Percentiles rank a stretch among this genome's conserved stretches.
Conservation (phyloP, 2,113 vertebrate species). For the Oxyruncus cristatus region DNA sequence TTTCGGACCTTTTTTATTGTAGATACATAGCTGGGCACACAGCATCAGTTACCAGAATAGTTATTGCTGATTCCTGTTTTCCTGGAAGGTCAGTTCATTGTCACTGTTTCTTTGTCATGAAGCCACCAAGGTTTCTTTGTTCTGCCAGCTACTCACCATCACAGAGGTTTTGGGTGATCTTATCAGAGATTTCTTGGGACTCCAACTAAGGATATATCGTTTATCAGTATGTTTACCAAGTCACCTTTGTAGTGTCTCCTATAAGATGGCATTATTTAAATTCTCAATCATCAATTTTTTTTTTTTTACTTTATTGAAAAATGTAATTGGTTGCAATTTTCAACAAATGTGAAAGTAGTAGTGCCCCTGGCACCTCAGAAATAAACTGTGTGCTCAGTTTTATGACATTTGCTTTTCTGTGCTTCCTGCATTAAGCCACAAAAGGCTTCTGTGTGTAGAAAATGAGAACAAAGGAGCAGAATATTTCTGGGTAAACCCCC, state of each 20-base stretch:
- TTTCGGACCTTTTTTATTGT: neutral
- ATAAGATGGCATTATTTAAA: neutral
- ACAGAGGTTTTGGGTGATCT: neutral
- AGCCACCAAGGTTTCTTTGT: neutral
- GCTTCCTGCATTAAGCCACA: fast-evolving
- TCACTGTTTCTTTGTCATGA: neutral
- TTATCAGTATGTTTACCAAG: neutral
- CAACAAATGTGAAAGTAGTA: neutral
- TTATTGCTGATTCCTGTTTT: neutral
- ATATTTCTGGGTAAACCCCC: fast-evolving
- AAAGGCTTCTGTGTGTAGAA: neutral
- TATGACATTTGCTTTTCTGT: neutral
- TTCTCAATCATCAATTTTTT: neutral
- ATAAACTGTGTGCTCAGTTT: neutral
- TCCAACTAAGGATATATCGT: neutral
- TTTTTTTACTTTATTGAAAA: neutral
- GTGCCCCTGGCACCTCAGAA: neutral
- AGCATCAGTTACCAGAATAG: neutral
- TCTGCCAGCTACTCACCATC: neutral
- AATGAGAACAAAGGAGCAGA: neutral
- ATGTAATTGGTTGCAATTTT: neutral
- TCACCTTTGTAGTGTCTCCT: neutral
- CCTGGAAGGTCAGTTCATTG: neutral
- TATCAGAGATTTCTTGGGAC: neutral
- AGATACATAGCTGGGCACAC: fast-evolving